Percentiles rank a stretch among this genome's conserved stretches.
Conservation (phyloP, 2,113 vertebrate genomes). For the Upupa epops region DNA sequence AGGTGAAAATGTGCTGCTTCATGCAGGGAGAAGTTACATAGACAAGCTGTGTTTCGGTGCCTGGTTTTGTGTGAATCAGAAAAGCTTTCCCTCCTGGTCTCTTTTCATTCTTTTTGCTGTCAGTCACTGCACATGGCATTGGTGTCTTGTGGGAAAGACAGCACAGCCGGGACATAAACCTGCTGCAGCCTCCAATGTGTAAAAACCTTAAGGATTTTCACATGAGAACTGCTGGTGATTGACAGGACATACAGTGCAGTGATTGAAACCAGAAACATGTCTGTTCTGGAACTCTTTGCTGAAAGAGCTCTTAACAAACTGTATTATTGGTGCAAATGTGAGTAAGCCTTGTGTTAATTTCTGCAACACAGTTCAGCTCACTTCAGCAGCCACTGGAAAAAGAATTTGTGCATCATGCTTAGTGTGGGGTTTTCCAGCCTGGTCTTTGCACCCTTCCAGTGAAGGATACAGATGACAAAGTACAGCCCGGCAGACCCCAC, state of each 20-base stretch:
- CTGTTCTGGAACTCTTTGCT: not conserved
- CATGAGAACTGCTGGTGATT: not conserved
- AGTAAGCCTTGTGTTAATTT: not conserved
- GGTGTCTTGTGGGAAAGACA: not conserved
- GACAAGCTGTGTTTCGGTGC: conserved; percentile 53
- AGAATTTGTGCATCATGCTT: not conserved
- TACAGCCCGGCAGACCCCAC: not conserved
- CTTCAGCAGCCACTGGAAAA: not conserved
- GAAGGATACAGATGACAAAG: not conserved
- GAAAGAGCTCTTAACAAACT: not conserved
- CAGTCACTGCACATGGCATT: conserved; percentile 32
- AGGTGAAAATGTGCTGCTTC: conserved; percentile 39
- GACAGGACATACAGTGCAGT: not conserved
- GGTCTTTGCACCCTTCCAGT: not conserved
- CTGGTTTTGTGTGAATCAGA: conserved; percentile 33
- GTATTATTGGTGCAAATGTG: not conserved
- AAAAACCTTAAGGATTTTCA: conserved; percentile 14
- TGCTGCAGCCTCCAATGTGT: not conserved
- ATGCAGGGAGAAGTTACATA: conserved; percentile 19
- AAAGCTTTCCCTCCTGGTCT: conserved; percentile 49
- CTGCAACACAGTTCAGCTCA: not conserved
- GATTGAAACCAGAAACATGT: not conserved
- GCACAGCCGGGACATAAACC: not conserved
- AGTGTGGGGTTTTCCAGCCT: not conserved
- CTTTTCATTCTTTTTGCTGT: conserved; percentile 35